Evolutionary conservation across 1,140 invertebrate species (phyloP).

Genomic region (Tetraneura akinire): DNA sequence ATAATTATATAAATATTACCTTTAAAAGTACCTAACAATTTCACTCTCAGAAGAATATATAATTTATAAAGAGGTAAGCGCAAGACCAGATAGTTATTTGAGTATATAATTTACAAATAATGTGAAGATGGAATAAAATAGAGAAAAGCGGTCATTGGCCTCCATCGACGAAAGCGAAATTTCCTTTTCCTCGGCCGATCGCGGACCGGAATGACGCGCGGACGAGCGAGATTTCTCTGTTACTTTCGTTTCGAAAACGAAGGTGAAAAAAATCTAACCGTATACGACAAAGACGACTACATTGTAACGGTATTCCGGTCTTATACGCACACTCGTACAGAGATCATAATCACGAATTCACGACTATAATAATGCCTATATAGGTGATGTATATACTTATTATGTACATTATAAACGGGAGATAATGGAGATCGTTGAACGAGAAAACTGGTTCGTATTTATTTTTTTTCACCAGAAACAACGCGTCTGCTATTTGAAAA

Average conservation of each 20-base stretch:
- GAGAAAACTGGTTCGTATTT: slow-evolving; percentile 27
- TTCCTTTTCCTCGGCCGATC: slow-evolving; percentile 32
- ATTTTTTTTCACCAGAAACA: neutral
- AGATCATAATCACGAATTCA: neutral
- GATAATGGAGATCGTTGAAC: neutral
- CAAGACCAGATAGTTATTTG: no score
- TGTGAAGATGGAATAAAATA: neutral
- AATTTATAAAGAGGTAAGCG: no score
- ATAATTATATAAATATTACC: no score
- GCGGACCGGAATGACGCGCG: slow-evolving; percentile 26
- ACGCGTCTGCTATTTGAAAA: neutral
- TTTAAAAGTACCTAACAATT: no score
- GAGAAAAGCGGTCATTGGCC: slow-evolving; percentile 22
- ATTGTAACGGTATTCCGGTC: slow-evolving; percentile 25
- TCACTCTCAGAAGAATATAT: no score
- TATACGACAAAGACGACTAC: neutral
- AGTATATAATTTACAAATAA: no score
- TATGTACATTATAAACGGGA: no score
- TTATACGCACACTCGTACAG: neutral
- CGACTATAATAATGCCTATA: neutral
- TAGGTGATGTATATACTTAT: neutral
- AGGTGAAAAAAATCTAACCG: slow-evolving; percentile 45
- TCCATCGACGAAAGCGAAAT: slow-evolving; percentile 45
- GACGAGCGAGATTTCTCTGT: slow-evolving; percentile 41
- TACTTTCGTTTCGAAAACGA: slow-evolving; percentile 52